These are phyloP conservation scores for Tachystola acroxantha DNA, from an alignment of 2,888 invertebrate genomes.

Conservation along the genomic window DNA sequence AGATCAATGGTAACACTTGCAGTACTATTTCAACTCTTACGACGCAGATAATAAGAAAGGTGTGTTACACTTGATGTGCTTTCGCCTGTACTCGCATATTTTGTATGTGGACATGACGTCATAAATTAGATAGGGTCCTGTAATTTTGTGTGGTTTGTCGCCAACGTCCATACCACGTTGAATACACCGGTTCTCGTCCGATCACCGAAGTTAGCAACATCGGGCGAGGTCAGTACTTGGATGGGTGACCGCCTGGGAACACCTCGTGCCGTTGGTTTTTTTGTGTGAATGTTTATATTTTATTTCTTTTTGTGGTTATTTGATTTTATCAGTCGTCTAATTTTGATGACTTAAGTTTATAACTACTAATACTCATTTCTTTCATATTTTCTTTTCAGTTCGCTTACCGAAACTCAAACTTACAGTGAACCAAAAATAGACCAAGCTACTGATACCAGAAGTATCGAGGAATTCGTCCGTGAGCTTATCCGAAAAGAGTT, in stretches of 20 bases:
- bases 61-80: too few relatives aligned
- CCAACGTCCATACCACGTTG: conserved; percentile 47
- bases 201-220: conserved; percentile 40
- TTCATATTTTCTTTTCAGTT: conserved; percentile 8
- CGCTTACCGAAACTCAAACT: conserved; percentile 18
- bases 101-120: too few relatives aligned
- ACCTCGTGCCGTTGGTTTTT: conserved; percentile 39
- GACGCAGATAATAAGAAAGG: too few relatives aligned
- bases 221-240: conserved; percentile 42
- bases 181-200: conserved; percentile 51
- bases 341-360: conserved; percentile 4
- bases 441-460: conserved; percentile 59
- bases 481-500: conserved; percentile 63
- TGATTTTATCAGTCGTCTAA: too few relatives aligned
- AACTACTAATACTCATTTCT: conserved; percentile 5
- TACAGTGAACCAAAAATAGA: conserved; percentile 40
- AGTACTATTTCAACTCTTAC: too few relatives aligned
- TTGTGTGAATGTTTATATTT: too few relatives aligned
- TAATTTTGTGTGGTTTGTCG: too few relatives aligned
- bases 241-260: conserved; percentile 48
- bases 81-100: too few relatives aligned
- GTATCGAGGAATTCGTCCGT: conserved; percentile 63
- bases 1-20: too few relatives aligned
- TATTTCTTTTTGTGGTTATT: too few relatives aligned
- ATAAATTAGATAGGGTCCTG: too few relatives aligned